Evolutionary conservation across 92 coral and sea anemone species (phyloP), one percentile per base, ranked within the genome.

Genomic region (Ricordea florida): DNA sequence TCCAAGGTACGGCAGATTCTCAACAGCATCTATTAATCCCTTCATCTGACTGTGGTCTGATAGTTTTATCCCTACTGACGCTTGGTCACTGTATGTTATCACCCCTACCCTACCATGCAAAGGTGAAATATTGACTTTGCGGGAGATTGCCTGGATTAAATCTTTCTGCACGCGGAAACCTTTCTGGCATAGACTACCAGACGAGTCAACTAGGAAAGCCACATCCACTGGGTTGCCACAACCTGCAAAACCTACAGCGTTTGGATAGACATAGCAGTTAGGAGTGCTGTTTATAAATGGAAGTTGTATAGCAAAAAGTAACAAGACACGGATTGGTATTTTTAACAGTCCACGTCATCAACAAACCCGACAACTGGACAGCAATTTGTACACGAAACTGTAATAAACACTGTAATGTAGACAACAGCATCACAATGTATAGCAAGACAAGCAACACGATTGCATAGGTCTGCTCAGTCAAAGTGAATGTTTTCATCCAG

Each of bases 61-160:
- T 20, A 89, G 65, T 40, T 69, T 62, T 30, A 85, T 85, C 47
- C 52, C 86, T 23, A 80, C 84, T 23, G 62, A 66, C 13, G 93
- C 97, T 45, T n/a, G 41, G 55, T 76, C 72, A 36, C 98, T 93
- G 67, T 90, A 90, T 14, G 84, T 66, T 36, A 93, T 74, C 24
- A 85, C 81, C 22, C 85, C 94, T 10, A 69, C 64, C 10, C 49
- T 84, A 41, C 83, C 81, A 13, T 80, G 75, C 7, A 57, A 17
- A n/a, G 62, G 30, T 35, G 94, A 68, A 9, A 89, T 16, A 40
- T 85, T 66, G 15, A 89, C 57, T 1, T 80, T 80, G 5, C 66
- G 59, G 5, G 88, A 80, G 23, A 89, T 52, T 4, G 78, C 57
- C 31, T 80, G 66, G 24, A 89, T 75, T 8, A 89, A 85, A 17